Evolutionary conservation across 2,888 invertebrate species (phyloP).

Genomic region (Antheraea assamensis): DNA sequence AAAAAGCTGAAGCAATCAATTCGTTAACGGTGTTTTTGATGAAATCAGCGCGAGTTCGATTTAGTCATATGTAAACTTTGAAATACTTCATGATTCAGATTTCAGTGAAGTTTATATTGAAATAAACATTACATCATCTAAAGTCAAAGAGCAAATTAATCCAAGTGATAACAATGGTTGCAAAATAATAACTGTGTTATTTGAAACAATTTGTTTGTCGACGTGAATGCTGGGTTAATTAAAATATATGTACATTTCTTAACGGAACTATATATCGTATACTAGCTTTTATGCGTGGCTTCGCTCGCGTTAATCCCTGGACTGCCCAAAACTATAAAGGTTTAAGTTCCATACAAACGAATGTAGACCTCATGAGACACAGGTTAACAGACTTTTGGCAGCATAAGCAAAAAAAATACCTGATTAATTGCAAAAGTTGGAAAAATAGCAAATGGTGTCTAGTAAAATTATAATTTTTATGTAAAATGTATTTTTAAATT

Average conservation of each 20-base stretch:
- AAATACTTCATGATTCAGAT: slow-evolving; percentile 12
- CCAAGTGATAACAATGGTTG: neutral
- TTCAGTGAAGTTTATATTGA: slow-evolving; percentile 1
- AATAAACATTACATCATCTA: slow-evolving; percentile 8
- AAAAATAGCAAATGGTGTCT: no score
- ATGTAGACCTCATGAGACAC: no score
- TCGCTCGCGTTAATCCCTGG: no score
- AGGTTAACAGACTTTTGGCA: no score
- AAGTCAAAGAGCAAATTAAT: neutral
- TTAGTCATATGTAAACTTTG: slow-evolving; percentile 3
- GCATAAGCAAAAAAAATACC: no score
- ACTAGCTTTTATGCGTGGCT: no score
- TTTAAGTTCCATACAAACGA: no score
- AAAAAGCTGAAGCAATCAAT: slow-evolving; percentile 9
- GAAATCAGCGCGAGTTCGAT: slow-evolving; percentile 13
- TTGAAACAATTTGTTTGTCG: neutral
- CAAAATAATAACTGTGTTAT: neutral
- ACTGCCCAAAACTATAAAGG: no score
- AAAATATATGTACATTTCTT: neutral
- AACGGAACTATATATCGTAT: no score
- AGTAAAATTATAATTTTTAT: no score
- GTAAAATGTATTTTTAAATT: no score
- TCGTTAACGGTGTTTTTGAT: slow-evolving; percentile 8
- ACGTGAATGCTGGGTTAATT: neutral
- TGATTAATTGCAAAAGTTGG: no score